phyloP scores from a whole-genome alignment of 2,888 invertebrate genomes.

The Spialia ferax region DNA sequence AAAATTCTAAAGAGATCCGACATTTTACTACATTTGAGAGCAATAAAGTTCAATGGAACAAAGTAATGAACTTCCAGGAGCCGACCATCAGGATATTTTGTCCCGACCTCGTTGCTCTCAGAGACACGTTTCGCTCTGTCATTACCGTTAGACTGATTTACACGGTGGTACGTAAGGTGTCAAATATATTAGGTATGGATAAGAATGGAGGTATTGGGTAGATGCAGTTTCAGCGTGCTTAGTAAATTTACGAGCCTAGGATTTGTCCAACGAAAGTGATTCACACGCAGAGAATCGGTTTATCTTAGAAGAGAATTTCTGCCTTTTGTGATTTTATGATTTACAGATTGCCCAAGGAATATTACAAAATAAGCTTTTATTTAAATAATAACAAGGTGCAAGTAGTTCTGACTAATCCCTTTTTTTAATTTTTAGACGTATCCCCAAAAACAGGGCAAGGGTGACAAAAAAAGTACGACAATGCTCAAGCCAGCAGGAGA shows the following conservation, averaged over 20 bases:
- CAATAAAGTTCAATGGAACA: constrained; percentile 80
- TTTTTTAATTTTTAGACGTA: constrained; percentile 47
- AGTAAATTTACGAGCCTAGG: background rate
- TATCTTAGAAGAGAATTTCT: background rate
- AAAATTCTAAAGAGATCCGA: constrained; percentile 62
- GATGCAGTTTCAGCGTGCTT: background rate
- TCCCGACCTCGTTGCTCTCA: constrained; percentile 76
- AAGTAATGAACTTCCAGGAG: constrained; percentile 83
- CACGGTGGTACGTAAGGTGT: constrained; percentile 67
- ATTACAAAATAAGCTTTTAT: background rate
- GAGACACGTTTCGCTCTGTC: constrained; percentile 84
- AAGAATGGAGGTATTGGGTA: background rate
- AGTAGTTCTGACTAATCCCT: too few species aligned
- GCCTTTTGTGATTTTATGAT: background rate
- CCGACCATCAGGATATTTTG: constrained; percentile 81
- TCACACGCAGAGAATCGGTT: too few species aligned
- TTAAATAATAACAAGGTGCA: background rate
- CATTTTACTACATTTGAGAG: constrained; percentile 81
- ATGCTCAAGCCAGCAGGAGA: constrained; percentile 55
- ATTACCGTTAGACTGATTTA: constrained; percentile 83
- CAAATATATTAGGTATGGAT: background rate
- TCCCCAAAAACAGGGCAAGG: constrained; percentile 56
- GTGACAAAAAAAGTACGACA: constrained; percentile 62
- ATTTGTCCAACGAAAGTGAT: background rate
- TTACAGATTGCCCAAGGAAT: too few species aligned